Evolutionary conservation across 2,113 vertebrate species (phyloP).

Genomic region (Pelvicachromis taeniatus): DNA sequence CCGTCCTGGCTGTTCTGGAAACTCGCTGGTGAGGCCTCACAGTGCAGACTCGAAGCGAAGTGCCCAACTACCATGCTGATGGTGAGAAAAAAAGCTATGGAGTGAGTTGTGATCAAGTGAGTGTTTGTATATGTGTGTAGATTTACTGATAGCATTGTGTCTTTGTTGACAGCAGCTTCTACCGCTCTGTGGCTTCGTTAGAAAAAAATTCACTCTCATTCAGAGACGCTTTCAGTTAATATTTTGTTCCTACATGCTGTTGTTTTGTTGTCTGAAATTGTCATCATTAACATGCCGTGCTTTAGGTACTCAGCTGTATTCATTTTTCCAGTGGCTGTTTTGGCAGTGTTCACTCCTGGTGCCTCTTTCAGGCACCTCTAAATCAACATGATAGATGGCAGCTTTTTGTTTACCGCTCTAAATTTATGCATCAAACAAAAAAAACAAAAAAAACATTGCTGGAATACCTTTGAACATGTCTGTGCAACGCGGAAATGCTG

Average conservation of each 20-base stretch:
- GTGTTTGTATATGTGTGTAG: neutral
- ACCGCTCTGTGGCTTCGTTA: neutral
- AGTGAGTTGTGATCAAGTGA: neutral
- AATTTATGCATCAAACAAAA: slow-evolving; percentile 48
- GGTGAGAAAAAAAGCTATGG: neutral
- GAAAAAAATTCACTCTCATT: neutral
- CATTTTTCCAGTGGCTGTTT: slow-evolving; percentile 1
- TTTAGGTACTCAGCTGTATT: neutral
- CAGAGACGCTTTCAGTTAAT: neutral
- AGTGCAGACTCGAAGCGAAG: slow-evolving; percentile 26
- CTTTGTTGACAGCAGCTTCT: neutral
- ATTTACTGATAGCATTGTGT: neutral
- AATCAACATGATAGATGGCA: neutral
- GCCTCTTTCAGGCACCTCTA: neutral
- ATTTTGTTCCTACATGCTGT: neutral
- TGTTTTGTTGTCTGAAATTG: neutral
- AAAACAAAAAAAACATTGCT: slow-evolving; percentile 43
- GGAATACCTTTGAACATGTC: slow-evolving; percentile 65
- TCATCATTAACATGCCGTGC: neutral
- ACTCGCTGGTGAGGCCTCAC: neutral
- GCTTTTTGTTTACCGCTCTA: slow-evolving; percentile 39
- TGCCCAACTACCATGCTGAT: slow-evolving; percentile 9
- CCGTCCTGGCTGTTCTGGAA: slow-evolving; percentile 23
- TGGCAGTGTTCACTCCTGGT: neutral
- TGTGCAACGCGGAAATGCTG: slow-evolving; percentile 42